phyloP scores from a whole-genome alignment of 2,888 invertebrate species.

The Mimumesa dahlbomi region DNA sequence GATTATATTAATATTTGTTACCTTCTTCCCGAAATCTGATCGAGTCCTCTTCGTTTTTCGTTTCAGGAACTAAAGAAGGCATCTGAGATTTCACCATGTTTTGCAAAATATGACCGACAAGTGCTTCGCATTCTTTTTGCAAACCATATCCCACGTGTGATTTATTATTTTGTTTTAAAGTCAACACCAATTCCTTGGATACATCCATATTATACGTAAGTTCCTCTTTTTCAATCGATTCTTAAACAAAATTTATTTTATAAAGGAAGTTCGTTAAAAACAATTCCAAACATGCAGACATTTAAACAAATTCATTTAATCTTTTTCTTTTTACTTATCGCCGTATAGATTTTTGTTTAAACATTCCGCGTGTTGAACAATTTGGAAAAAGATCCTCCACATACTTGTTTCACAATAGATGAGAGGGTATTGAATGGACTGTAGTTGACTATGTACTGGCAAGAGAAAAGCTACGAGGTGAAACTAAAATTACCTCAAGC shows the following conservation, averaged over 20 bases:
- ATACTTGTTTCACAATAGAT: slow-evolving; percentile 14
- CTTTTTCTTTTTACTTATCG: too few species aligned
- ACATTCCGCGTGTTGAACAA: too few species aligned
- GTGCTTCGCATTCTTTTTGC: slow-evolving; percentile 76
- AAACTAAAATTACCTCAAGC: slow-evolving; percentile 78
- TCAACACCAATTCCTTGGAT: slow-evolving; percentile 72
- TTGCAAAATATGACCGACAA: slow-evolving; percentile 73
- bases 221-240: slow-evolving; percentile 1
- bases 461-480: slow-evolving; percentile 74
- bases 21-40: slow-evolving; percentile 75
- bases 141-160: slow-evolving; percentile 75
- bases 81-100: slow-evolving; percentile 75
- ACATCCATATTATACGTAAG: slow-evolving; percentile 70
- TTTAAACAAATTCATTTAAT: too few species aligned
- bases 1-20: too few species aligned
- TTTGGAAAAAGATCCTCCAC: too few species aligned
- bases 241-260: not conserved
- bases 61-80: slow-evolving; percentile 69
- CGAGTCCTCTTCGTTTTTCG: slow-evolving; percentile 73
- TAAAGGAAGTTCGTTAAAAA: too few species aligned
- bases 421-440: slow-evolving; percentile 67
- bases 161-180: slow-evolving; percentile 70
- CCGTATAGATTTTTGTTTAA: too few species aligned
- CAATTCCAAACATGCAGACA: not conserved
- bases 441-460: slow-evolving; percentile 69